Percentiles rank a stretch among this genome's conserved stretches.
Evolutionary conservation across 2,113 vertebrate genomes (phyloP).

Genomic region (Petrocephalus microphthalmus): DNA sequence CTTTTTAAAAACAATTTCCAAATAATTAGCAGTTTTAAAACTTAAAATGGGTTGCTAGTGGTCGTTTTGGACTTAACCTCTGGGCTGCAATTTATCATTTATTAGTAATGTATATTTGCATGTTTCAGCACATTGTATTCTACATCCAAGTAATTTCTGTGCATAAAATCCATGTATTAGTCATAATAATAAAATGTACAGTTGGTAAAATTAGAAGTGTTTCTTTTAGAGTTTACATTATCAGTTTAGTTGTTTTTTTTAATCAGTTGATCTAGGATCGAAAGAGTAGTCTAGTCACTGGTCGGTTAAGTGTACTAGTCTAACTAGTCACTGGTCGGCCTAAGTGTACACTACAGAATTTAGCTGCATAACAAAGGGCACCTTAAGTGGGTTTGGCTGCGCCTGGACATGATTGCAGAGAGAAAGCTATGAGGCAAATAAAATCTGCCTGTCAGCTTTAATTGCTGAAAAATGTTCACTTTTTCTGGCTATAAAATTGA

Average conservation of each 20-base stretch:
- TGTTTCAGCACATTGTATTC: not conserved
- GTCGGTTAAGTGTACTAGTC: not conserved
- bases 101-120: not conserved
- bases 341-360: not conserved
- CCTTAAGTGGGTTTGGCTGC: not conserved
- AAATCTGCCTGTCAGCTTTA: constrained; percentile 32
- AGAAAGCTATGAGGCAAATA: constrained; percentile 31
- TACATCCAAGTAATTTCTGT: not conserved
- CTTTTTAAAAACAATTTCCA: not conserved
- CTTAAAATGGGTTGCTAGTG: not conserved
- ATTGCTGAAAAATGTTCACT: constrained; percentile 35
- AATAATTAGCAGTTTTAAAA: not conserved
- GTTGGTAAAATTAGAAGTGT: not conserved
- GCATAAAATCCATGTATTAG: not conserved
- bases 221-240: not conserved
- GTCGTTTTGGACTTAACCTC: not conserved
- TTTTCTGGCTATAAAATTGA: constrained; percentile 38
- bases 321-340: not conserved
- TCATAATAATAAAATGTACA: not conserved
- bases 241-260: not conserved
- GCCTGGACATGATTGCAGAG: constrained; percentile 16
- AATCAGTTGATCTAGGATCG: not conserved
- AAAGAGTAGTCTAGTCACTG: not conserved
- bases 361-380: not conserved
- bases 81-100: not conserved